These are phyloP conservation scores for Nomada ferruginata DNA, from an alignment of 2,888 invertebrate species.

Conservation along the genomic window DNA sequence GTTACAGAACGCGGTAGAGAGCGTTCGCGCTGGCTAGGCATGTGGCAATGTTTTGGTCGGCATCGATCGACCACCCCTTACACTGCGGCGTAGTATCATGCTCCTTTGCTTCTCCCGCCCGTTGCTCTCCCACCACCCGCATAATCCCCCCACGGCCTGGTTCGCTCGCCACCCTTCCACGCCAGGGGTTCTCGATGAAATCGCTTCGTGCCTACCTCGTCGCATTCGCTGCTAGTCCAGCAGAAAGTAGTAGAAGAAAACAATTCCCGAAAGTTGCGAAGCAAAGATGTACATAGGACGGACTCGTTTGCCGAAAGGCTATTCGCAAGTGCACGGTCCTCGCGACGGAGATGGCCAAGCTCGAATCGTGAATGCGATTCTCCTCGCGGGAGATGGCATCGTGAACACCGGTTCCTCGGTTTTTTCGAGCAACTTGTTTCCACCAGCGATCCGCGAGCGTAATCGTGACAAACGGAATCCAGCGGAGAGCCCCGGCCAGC, in stretches of 20 bases:
- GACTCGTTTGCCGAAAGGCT: no score
- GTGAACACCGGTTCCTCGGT: slow-evolving; percentile 1
- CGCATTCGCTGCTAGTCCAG: no score
- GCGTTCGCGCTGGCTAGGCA: slow-evolving; percentile 71
- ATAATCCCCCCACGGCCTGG: slow-evolving; percentile 82
- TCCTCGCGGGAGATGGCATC: background rate
- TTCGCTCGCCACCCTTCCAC: slow-evolving; percentile 79
- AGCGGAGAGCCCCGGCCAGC: background rate
- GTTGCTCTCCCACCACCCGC: slow-evolving; percentile 64
- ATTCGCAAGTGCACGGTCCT: background rate
- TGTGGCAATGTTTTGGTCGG: slow-evolving; percentile 84
- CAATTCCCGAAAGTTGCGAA: no score
- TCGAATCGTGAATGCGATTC: slow-evolving; percentile 13
- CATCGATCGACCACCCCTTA: slow-evolving; percentile 81
- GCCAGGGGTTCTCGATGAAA: slow-evolving; percentile 76
- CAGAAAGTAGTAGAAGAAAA: no score
- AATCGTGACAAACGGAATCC: background rate
- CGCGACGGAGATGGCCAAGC: background rate
- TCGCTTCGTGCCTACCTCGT: background rate
- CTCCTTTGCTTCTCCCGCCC: slow-evolving; percentile 61
- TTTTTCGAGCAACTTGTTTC: background rate
- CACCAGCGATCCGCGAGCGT: background rate
- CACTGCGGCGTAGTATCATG: slow-evolving; percentile 79
- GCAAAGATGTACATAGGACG: no score
- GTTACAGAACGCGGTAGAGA: slow-evolving; percentile 36